Percentiles rank a stretch among this genome's conserved stretches.
These are phyloP conservation scores for Phyllostomus hastatus DNA, from an alignment of 2,113 vertebrate species.

Conservation along the genomic window DNA sequence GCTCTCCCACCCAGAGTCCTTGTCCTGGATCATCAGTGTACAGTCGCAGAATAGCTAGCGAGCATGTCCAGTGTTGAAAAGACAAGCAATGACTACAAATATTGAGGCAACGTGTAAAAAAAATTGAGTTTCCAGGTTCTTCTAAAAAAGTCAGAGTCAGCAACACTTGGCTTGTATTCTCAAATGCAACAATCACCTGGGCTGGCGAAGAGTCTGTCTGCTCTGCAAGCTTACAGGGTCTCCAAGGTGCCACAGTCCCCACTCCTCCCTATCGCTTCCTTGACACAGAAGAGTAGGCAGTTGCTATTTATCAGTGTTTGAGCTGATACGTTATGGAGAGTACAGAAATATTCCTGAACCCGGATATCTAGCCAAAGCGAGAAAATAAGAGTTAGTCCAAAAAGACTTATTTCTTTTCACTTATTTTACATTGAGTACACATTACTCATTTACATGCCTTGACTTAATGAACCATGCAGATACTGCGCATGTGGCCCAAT, in stretches of 20 bases:
- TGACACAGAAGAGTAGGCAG: background rate
- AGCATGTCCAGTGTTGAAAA: background rate
- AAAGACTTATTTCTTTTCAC: background rate
- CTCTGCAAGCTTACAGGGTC: background rate
- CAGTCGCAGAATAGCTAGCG: background rate
- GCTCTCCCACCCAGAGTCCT: background rate
- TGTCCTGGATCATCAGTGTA: background rate
- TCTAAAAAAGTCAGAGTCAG: background rate
- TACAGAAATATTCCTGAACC: background rate
- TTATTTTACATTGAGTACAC: background rate
- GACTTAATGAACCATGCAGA: background rate
- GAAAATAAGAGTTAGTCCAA: background rate
- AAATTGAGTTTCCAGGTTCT: background rate
- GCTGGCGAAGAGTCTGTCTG: rapidly evolving
- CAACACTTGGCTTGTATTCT: background rate
- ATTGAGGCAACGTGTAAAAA: background rate
- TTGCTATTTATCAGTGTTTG: background rate
- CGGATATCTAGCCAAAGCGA: background rate
- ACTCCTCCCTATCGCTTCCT: background rate
- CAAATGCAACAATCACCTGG: background rate
- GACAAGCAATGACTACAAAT: background rate
- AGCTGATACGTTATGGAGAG: background rate
- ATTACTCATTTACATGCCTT: background rate
- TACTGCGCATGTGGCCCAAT: background rate
- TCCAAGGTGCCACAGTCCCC: background rate